Conservation (phyloP, 1,140 invertebrate species). For the Drosophila kepulauana region DNA sequence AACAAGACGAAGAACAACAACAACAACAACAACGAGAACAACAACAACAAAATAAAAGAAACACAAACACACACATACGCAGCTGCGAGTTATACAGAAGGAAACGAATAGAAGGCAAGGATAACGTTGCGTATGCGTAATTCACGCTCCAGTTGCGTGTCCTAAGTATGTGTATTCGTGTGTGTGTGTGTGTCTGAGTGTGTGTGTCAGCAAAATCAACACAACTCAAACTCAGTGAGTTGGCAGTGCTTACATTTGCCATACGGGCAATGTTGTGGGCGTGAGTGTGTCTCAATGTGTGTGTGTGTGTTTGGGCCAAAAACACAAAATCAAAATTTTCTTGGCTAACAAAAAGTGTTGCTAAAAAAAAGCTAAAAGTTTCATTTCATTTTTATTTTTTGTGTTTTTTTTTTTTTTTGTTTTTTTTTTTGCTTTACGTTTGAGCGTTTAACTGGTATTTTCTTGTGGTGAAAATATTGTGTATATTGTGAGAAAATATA, state of each 20-base stretch:
- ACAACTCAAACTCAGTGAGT: constrained; percentile 49
- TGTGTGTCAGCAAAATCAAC: constrained; percentile 67
- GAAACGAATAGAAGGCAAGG: constrained; percentile 61
- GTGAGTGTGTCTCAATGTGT: background rate
- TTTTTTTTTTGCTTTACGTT: constrained; percentile 55
- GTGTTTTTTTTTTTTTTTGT: constrained; percentile 28
- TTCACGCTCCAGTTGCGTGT: constrained; percentile 80
- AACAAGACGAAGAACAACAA: constrained; percentile 51
- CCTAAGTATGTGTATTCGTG: constrained; percentile 39
- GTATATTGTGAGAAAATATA: constrained; percentile 28
- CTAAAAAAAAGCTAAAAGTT: constrained; percentile 67
- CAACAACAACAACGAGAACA: constrained; percentile 32
- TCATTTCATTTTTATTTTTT: constrained; percentile 45
- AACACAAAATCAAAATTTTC: constrained; percentile 44
- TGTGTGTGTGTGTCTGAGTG: constrained; percentile 32
- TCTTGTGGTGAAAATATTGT: constrained; percentile 14
- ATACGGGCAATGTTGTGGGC: constrained; percentile 21
- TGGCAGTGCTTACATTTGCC: constrained; percentile 30
- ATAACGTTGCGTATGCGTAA: constrained; percentile 82
- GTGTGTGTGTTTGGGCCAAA: constrained; percentile 41
- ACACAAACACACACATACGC: constrained; percentile 17
- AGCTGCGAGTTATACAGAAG: constrained; percentile 37
- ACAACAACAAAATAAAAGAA: constrained; percentile 22
- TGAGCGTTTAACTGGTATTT: constrained; percentile 51
- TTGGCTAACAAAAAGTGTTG: constrained; percentile 56